Conservation (phyloP, 2,888 invertebrate species). For the Osmoderma eremita region DNA sequence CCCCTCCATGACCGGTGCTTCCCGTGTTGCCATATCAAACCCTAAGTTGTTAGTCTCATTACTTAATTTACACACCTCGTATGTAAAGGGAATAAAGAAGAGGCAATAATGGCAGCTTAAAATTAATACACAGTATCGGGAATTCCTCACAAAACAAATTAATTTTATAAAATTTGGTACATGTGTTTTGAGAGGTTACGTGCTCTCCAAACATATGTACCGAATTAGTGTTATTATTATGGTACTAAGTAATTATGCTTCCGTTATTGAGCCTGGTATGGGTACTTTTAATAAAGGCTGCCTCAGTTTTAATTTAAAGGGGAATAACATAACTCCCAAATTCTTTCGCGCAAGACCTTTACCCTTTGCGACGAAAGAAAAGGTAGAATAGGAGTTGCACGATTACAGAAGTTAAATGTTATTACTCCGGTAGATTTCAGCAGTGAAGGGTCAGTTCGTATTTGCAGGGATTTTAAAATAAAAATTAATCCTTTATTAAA, state of each 20-base stretch:
- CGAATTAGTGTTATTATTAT: neutral
- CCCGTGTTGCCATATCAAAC: too few species aligned
- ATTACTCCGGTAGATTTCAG: slow-evolving; percentile 28
- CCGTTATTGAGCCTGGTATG: slow-evolving; percentile 29
- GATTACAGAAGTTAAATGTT: slow-evolving; percentile 24
- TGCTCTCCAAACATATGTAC: too few species aligned
- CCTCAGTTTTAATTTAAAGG: slow-evolving; percentile 24
- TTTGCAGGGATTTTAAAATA: slow-evolving; percentile 50
- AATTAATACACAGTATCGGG: too few species aligned
- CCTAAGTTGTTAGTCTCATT: too few species aligned
- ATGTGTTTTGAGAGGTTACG: too few species aligned
- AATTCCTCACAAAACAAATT: too few species aligned
- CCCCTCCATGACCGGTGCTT: too few species aligned
- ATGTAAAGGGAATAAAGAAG: too few species aligned
- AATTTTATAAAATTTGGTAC: too few species aligned
- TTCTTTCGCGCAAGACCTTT: slow-evolving; percentile 32
- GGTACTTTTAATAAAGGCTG: slow-evolving; percentile 39
- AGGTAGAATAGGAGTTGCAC: slow-evolving; percentile 33
- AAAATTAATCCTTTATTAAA: slow-evolving; percentile 48
- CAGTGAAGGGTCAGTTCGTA: slow-evolving; percentile 44
- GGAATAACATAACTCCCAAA: slow-evolving; percentile 11
- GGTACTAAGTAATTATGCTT: slow-evolving; percentile 23
- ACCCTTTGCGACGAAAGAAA: slow-evolving; percentile 36
- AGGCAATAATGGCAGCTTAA: too few species aligned
- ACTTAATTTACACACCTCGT: too few species aligned